A percentile compares a stretch with the other conserved stretches of the same genome.
These are phyloP conservation scores for Crotophaga sulcirostris DNA, from an alignment of 2,113 vertebrate genomes.

Conservation along the genomic window DNA sequence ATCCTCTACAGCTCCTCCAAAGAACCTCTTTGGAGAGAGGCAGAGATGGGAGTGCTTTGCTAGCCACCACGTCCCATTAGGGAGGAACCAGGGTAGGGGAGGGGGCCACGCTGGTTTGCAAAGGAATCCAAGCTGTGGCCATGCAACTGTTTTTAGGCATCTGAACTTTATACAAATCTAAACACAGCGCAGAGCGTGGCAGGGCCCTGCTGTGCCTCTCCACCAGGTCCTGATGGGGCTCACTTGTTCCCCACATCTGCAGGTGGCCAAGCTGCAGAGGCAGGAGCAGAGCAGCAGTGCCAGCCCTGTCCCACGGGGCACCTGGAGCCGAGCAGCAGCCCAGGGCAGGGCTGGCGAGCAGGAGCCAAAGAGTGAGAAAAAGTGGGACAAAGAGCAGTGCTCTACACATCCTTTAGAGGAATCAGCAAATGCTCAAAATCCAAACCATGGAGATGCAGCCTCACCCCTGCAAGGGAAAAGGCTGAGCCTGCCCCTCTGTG, in stretches of 20 bases:
- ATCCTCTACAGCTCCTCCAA: neutral
- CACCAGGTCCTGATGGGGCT: neutral
- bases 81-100: neutral
- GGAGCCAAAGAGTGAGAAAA: fast-evolving
- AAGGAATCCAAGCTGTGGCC: neutral
- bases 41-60: neutral
- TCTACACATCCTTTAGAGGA: neutral
- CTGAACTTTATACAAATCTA: neutral
- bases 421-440: neutral
- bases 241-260: fast-evolving
- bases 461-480: fast-evolving
- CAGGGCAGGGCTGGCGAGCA: fast-evolving
- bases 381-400: fast-evolving
- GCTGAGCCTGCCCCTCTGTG: fast-evolving
- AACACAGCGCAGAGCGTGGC: fast-evolving
- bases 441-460: fast-evolving
- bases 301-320: neutral
- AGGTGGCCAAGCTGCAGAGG: neutral
- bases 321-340: neutral
- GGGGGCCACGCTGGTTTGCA: fast-evolving
- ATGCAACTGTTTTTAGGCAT: fast-evolving
- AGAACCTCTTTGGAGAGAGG: neutral
- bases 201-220: neutral
- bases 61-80: fast-evolving
- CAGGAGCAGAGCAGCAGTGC: neutral